phyloP scores from a whole-genome alignment of 2,888 invertebrate species.

The Xestia rhomboidea region DNA sequence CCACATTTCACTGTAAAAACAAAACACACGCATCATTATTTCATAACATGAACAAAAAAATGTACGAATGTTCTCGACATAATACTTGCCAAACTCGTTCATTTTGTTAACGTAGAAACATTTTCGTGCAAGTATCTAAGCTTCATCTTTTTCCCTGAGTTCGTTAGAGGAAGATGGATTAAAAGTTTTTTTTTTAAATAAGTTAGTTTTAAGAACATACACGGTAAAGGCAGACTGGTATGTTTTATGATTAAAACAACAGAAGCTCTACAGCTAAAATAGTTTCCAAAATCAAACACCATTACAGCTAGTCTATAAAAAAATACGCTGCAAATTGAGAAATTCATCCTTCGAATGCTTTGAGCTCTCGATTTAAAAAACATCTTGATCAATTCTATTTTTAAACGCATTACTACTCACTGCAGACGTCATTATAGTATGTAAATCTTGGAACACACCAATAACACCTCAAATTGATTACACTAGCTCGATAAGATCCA shows the following conservation, averaged over 20 bases:
- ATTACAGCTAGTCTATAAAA: background rate
- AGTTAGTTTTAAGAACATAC: background rate
- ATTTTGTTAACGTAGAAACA: conserved; percentile 2
- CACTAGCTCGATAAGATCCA: background rate
- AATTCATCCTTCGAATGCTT: background rate
- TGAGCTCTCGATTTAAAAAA: conserved; percentile 11
- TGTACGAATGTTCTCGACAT: conserved; percentile 2
- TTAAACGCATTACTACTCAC: conserved; percentile 28
- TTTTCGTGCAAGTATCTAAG: background rate
- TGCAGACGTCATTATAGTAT: conserved; percentile 20
- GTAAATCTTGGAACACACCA: conserved; percentile 38
- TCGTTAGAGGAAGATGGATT: background rate
- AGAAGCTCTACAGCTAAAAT: background rate
- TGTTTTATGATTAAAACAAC: background rate
- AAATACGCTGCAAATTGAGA: background rate
- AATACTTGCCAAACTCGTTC: conserved; percentile 1
- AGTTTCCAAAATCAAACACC: background rate
- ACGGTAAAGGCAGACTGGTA: background rate
- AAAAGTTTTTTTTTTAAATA: conserved; percentile 2
- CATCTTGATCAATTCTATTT: conserved; percentile 33
- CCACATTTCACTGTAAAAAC: background rate
- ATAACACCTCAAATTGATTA: conserved; percentile 41
- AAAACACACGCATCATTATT: conserved; percentile 1
- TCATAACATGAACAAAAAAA: background rate
- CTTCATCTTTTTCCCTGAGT: conserved; percentile 12